Base-by-base conservation (phyloP, 2,888 invertebrate genomes). In the Acheta domesticus region DNA sequence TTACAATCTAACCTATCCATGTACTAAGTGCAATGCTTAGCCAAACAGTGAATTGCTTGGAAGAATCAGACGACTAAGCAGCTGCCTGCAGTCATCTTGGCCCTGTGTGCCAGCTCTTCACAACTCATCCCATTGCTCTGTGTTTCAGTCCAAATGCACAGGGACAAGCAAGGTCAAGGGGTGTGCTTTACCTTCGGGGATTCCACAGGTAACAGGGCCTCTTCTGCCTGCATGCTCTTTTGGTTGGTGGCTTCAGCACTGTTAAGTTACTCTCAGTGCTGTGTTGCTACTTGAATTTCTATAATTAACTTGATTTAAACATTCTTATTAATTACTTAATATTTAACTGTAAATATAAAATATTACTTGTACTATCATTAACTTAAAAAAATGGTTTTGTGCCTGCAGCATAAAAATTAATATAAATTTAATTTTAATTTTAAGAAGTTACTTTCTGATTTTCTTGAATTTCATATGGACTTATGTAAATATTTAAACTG, bases 181-280 rank as follows among this genome's bases (percentile, higher is more conserved):
- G 93, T 93, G 82, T 93, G 92, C 86, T 93, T 93, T 85, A 91
- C 91, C 80, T 90, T 93, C 83, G 92, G 92, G 83, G 89, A 91
- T 85, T 93, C 93, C 12, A 90, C 92, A 85, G 93, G 93, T 93
- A 86, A 86, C 78, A 74, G 62, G 62, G 62, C 62, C 62, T 62
- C n/a, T 62, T 62, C 62, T 62, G 62, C 62, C 62, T 62, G 62
- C 62, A 62, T 62, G 62, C 62, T 19, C 62, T 62, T 62, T 62
- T 19, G 62, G 36, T 36, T 62, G n/a, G 62, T n/a, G 62, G 62
- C 62, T 19, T 14, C 62, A 62, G 62, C 62, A 19, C 36, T 36
- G 36, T 8, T 8, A 36, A 36, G 5, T 36, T 36, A 36, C 36
- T 62, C 16, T n/a, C 16, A 62, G 62, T 62, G 62, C 62, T 62